phyloP scores from a whole-genome alignment of 2,113 vertebrate species.

The Cebus imitator region DNA sequence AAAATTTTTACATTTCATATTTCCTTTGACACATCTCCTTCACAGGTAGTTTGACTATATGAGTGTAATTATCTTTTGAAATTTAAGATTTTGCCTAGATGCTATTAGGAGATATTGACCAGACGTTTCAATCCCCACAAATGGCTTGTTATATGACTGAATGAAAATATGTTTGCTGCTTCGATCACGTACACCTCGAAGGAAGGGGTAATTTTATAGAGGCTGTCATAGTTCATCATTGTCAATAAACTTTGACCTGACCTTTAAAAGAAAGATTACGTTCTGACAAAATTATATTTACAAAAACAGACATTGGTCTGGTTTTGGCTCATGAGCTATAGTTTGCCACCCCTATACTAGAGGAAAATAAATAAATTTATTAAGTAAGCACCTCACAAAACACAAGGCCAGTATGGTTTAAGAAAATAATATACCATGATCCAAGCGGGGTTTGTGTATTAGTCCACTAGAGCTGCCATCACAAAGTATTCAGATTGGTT shows the following conservation, averaged over 20 bases:
- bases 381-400: neutral
- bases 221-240: conserved; percentile 90
- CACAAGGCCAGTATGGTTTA: neutral
- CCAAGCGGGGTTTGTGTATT: neutral
- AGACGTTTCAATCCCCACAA: conserved; percentile 91
- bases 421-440: neutral
- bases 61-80: no score
- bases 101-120: conserved; percentile 93
- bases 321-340: neutral
- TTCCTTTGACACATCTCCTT: no score
- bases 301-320: neutral
- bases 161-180: conserved; percentile 85
- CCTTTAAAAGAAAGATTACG: conserved; percentile 70
- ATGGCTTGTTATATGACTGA: conserved; percentile 91
- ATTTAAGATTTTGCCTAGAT: no score
- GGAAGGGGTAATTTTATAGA: conserved; percentile 94
- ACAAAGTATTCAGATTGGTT: neutral
- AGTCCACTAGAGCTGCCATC: neutral
- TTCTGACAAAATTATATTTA: neutral
- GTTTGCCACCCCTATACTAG: neutral
- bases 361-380: neutral
- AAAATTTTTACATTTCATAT: no score
- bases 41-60: no score
- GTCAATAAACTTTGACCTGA: conserved; percentile 88
- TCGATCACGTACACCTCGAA: conserved; percentile 88